These are phyloP conservation scores for Ochotona princeps DNA, from an alignment of 2,113 vertebrate genomes.

Conservation along the genomic window DNA sequence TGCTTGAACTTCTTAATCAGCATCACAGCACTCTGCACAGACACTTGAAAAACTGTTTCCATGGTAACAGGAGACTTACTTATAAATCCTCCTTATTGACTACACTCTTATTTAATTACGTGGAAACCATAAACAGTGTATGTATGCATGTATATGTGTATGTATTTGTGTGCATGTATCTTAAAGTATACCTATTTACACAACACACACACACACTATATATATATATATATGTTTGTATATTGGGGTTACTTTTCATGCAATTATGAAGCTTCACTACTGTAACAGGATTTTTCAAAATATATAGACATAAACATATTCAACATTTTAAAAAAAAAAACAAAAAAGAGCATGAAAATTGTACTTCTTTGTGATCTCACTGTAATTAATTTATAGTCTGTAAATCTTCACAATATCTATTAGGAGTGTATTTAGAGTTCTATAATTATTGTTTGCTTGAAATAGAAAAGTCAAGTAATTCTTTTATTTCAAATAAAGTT, in stretches of 20 bases:
- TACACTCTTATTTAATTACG: conserved; percentile 77
- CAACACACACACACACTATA: no score
- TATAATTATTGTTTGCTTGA: conserved; percentile 1
- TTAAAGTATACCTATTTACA: no score
- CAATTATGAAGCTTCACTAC: conserved; percentile 40
- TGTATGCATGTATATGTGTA: not conserved
- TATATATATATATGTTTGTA: no score
- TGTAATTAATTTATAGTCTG: not conserved
- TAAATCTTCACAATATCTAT: conserved; percentile 50
- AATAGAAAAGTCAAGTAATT: not conserved
- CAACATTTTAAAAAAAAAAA: conserved; percentile 33
- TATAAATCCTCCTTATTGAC: conserved; percentile 76
- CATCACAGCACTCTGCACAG: conserved; percentile 78
- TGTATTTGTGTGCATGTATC: not conserved
- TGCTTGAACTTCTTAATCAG: conserved; percentile 82
- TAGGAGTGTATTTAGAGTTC: not conserved
- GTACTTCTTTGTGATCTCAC: not conserved
- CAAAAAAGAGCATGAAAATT: conserved; percentile 15
- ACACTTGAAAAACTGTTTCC: conserved; percentile 84
- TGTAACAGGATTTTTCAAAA: conserved; percentile 62
- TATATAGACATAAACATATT: conserved; percentile 61
- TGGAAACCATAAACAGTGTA: conserved; percentile 61
- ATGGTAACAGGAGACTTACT: conserved; percentile 84
- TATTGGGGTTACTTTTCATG: not conserved
- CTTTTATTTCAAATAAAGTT: conserved; percentile 27